Conservation (phyloP, 2,797 vertebrate species). For the Sphaeramia orbicularis region DNA sequence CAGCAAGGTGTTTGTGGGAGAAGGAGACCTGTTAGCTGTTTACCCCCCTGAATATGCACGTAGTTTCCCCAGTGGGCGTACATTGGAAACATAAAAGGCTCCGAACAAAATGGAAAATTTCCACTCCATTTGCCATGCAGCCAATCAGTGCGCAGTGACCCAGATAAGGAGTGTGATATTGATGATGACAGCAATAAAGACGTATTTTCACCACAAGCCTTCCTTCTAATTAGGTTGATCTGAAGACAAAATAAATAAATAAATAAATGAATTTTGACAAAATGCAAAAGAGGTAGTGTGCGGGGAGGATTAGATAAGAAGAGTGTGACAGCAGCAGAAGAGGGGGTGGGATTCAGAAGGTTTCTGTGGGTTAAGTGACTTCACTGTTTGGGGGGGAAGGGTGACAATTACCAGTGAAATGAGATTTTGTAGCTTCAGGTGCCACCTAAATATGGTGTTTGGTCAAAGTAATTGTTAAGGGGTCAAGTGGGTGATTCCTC, state of each 20-base stretch:
- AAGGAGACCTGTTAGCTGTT: slow-evolving; percentile 70
- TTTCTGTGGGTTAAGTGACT: slow-evolving; percentile 76
- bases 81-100: slow-evolving; percentile 72
- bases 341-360: slow-evolving; percentile 24
- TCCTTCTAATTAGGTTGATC: slow-evolving; percentile 78
- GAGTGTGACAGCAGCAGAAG: slow-evolving; percentile 43
- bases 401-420: slow-evolving; percentile 75
- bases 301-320: slow-evolving; percentile 52
- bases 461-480: slow-evolving; percentile 62
- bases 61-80: slow-evolving; percentile 52
- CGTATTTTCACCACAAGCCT: slow-evolving; percentile 73
- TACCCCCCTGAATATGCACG: slow-evolving; percentile 45
- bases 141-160: slow-evolving; percentile 79
- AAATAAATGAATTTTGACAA: slow-evolving; percentile 79
- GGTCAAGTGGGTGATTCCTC: slow-evolving; percentile 58
- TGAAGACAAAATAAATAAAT: slow-evolving; percentile 36
- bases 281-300: slow-evolving; percentile 62
- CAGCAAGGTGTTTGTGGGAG: slow-evolving; percentile 61
- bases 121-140: slow-evolving; percentile 77
- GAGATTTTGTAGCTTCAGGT: slow-evolving; percentile 67
- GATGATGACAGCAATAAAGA: slow-evolving; percentile 82
- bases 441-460: slow-evolving; percentile 57
- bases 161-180: slow-evolving; percentile 79
- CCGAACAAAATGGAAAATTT: slow-evolving; percentile 75
- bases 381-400: slow-evolving; percentile 55